Evolutionary conservation across 2,113 vertebrate species (phyloP).

Genomic region (Hyperoodon ampullatus): DNA sequence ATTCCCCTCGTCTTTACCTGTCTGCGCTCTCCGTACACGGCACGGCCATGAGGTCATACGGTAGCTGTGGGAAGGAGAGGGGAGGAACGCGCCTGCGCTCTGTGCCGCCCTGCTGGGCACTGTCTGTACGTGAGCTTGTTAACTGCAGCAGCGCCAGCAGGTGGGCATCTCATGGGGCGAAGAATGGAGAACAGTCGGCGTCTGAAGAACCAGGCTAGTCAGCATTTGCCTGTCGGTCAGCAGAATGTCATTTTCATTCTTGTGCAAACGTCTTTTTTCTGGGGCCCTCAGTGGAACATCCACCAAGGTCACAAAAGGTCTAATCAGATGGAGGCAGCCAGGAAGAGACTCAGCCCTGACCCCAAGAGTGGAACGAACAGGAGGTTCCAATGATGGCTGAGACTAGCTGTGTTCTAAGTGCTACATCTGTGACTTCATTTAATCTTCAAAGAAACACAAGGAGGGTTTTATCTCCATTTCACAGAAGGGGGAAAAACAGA

Average conservation of each 20-base stretch:
- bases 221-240: neutral
- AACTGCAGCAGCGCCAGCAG: neutral
- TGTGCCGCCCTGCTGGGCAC: neutral
- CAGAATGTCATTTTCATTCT: neutral
- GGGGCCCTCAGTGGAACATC: neutral
- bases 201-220: neutral
- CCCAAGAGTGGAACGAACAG: neutral
- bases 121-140: accelerated
- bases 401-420: neutral
- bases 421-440: neutral
- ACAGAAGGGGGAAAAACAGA: neutral
- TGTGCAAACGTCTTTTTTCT: neutral
- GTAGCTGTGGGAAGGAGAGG: neutral
- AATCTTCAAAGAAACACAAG: neutral
- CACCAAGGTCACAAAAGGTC: neutral
- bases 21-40: neutral
- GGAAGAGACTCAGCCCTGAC: neutral
- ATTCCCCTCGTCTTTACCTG: neutral
- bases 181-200: neutral
- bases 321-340: neutral
- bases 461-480: neutral
- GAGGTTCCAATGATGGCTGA: neutral
- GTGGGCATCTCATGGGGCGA: neutral
- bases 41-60: neutral
- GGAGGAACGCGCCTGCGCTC: neutral